Conservation (phyloP, 2,113 vertebrate genomes). For the Ginglymostoma cirratum region DNA sequence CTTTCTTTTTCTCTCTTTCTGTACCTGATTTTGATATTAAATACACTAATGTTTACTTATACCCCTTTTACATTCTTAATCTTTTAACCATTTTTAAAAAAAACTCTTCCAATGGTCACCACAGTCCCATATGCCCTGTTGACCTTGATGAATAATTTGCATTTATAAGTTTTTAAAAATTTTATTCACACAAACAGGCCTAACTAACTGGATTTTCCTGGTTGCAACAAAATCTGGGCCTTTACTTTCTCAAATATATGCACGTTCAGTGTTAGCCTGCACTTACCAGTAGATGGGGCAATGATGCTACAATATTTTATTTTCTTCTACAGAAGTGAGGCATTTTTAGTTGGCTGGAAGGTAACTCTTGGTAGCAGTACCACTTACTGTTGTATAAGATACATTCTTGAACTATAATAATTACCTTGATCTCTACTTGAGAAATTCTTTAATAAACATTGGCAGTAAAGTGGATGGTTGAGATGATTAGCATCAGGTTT, state of each 20-base stretch:
- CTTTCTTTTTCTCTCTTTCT: not conserved
- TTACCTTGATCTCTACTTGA: not conserved
- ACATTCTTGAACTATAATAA: not conserved
- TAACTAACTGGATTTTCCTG: not conserved
- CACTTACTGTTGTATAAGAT: not conserved
- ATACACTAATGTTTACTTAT: not conserved
- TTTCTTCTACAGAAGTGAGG: not conserved
- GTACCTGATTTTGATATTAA: not conserved
- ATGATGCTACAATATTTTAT: not conserved
- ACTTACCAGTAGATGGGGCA: slow-evolving; percentile 19
- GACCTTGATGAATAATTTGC: not conserved
- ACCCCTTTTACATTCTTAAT: not conserved
- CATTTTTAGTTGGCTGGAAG: not conserved
- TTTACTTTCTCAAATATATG: not conserved
- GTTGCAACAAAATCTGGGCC: not conserved
- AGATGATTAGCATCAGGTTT: not conserved
- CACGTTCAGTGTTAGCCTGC: not conserved
- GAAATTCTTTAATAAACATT: not conserved
- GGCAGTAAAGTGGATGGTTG: not conserved
- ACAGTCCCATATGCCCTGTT: not conserved
- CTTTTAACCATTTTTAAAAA: not conserved
- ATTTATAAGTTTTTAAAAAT: not conserved
- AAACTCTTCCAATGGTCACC: not conserved
- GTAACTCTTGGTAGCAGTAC: not conserved
- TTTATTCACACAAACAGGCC: not conserved